phyloP scores from a whole-genome alignment of 2,113 vertebrate genomes.

The Prinia subflava region DNA sequence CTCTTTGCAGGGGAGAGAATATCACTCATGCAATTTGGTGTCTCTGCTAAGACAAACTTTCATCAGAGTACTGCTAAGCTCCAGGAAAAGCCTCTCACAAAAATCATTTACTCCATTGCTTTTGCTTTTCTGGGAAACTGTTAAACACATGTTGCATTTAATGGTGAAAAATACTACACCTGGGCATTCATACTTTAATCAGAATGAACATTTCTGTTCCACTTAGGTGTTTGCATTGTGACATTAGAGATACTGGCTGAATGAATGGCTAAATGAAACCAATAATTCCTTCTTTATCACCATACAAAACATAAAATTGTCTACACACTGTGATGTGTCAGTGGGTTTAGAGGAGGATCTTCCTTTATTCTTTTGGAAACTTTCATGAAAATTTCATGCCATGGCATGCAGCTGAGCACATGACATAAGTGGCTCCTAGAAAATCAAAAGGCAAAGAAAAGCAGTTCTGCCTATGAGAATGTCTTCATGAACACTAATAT shows the following conservation, averaged over 20 bases:
- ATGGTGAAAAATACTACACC: not conserved
- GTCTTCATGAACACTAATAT: not conserved
- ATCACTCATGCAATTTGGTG: fast-evolving
- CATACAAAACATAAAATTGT: not conserved
- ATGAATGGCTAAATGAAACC: not conserved
- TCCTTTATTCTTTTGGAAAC: not conserved
- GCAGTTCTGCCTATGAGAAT: not conserved
- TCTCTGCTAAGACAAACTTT: not conserved
- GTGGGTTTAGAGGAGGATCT: not conserved
- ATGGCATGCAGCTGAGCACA: not conserved
- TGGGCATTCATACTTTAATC: not conserved
- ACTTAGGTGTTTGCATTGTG: not conserved
- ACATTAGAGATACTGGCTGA: not conserved
- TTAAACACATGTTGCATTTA: not conserved
- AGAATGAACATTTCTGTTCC: not conserved
- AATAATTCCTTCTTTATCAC: not conserved
- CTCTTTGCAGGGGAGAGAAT: not conserved
- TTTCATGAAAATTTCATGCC: not conserved
- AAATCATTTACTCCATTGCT: not conserved
- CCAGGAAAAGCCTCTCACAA: not conserved
- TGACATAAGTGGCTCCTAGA: not conserved
- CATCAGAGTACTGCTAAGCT: not conserved
- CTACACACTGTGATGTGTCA: not conserved
- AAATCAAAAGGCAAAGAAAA: not conserved
- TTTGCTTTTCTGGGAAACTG: not conserved